Evolutionary conservation across 2,888 invertebrate species (phyloP), one percentile per base, ranked within the genome.

Genomic region (Thera britannica): DNA sequence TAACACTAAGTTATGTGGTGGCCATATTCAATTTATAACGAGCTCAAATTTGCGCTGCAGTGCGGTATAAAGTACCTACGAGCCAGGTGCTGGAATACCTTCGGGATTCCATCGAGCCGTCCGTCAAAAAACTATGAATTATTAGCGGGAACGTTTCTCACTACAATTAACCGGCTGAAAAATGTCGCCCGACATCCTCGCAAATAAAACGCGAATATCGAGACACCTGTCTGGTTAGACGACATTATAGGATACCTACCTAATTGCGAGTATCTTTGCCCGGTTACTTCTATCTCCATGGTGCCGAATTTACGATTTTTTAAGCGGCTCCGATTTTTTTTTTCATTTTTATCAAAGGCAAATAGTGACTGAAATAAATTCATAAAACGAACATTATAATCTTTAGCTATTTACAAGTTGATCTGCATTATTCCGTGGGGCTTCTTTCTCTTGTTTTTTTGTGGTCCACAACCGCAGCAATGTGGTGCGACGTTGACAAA

Each of bases 161-260:
- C 79, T 75, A 85, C 86, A 89, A 89, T 90, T 89, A 90, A 87
- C 88, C 83, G 84, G 81, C 85, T 87, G 84, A 87, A 90, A 92
- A 88, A 92, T 92, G 92, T 89, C 88, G 82, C 84, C 80, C 80
- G 77, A 84, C 90, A 88, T 90, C 89, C 88, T 86, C 82, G 79
- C 81, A 83, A 84, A 86, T 84, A 85, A 85, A 84, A 82, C 77
- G 77, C 72, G 75, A 75, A 80, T 67, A 72, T 76, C 80, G 77
- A 83, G 79, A 83, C 89, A 90, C 85, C 87, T 90, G 89, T 79
- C 81, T 74, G 73, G 77, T 81, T 76, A 76, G 76, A 79, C 75
- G 74, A 77, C 79, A 75, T 23, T 23, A 23, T 78, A 55, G 77
- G 72, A 74, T 72, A 70, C 76, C 77, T 80, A 80, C 23, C 23